Evolutionary conservation across 2,797 vertebrate genomes (phyloP).

Genomic region (Ara ararauna): DNA sequence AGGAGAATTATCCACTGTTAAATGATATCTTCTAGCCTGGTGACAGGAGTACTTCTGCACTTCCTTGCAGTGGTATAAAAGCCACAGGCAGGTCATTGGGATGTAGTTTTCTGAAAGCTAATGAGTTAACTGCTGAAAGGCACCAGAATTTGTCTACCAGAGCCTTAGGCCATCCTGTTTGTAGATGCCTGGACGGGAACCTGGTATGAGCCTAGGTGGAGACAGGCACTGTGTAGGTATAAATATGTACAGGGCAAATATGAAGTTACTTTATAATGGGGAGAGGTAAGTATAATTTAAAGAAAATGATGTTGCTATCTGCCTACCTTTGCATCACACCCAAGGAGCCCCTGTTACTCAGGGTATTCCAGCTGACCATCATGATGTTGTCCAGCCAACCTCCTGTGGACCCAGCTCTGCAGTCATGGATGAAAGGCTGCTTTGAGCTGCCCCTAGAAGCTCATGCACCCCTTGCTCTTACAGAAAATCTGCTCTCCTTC

Average conservation of each 20-base stretch:
- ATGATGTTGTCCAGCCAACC: not conserved
- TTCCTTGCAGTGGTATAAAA: not conserved
- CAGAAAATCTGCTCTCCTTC: not conserved
- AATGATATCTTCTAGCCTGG: conserved; percentile 42
- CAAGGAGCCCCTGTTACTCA: not conserved
- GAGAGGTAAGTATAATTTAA: not conserved
- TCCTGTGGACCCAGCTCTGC: rapidly evolving
- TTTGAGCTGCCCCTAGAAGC: not conserved
- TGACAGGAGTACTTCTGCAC: conserved; percentile 38
- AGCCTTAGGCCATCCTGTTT: not conserved
- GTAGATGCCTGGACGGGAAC: not conserved
- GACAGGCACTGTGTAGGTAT: not conserved
- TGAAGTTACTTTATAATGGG: not conserved
- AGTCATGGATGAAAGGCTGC: not conserved
- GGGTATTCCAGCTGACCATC: not conserved
- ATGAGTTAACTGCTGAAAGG: not conserved
- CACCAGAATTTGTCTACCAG: not conserved
- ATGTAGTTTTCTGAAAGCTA: not conserved
- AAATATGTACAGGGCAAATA: not conserved
- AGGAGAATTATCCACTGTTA: not conserved
- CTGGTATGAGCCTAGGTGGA: not conserved
- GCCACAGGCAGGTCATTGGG: not conserved
- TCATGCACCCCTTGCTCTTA: not conserved
- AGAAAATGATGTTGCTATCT: not conserved
- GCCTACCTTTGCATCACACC: not conserved